Conservation (phyloP, 2,888 invertebrate genomes). For the Chelonus formosanus region DNA sequence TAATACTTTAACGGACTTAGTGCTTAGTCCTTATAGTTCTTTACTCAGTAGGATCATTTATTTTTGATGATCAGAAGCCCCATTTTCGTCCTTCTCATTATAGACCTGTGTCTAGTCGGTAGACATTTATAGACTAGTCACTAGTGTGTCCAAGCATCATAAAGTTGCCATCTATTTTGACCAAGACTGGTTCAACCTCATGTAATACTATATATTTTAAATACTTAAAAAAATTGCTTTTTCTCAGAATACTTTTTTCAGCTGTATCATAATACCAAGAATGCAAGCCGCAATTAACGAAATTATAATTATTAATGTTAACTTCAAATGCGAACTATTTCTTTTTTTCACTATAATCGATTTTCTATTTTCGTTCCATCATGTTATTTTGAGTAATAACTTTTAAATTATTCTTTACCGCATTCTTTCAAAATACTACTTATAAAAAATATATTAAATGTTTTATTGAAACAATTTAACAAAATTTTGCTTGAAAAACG, state of each 20-base stretch:
- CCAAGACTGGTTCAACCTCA: constrained; percentile 28
- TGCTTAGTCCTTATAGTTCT: constrained; percentile 5
- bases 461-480: no score
- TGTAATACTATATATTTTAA: constrained; percentile 62
- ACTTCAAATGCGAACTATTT: no score
- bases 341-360: no score
- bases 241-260: constrained; percentile 56
- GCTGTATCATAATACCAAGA: constrained; percentile 45
- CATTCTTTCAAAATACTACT: no score
- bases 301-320: no score
- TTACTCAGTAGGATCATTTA: no score
- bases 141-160: background rate
- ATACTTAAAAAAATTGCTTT: constrained; percentile 64
- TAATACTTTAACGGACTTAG: background rate
- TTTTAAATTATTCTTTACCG: no score
- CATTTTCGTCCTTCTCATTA: background rate
- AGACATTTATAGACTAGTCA: background rate
- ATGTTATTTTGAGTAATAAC: no score
- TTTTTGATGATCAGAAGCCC: background rate
- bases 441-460: no score
- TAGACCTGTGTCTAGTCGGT: constrained; percentile 11
- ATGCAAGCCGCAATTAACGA: background rate
- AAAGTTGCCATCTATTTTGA: constrained; percentile 35
- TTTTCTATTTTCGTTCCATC: no score
- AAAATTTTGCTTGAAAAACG: no score